A percentile compares a stretch with the other conserved stretches of the same genome.
Evolutionary conservation across 2,113 vertebrate species (phyloP).

Genomic region (Panthera tigris): DNA sequence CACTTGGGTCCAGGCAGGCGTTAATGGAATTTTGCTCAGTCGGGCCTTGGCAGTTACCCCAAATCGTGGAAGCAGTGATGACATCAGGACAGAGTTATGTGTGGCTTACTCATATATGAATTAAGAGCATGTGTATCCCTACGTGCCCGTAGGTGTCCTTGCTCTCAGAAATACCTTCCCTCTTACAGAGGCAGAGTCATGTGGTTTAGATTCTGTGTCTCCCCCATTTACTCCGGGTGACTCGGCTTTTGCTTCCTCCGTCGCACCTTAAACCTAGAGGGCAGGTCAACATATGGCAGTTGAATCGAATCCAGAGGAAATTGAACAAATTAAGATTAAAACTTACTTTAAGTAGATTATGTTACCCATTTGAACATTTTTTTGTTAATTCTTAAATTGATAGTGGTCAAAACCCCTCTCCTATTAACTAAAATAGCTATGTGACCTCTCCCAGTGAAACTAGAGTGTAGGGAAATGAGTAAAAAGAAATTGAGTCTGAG

Average conservation of each 20-base stretch:
- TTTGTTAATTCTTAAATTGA: background rate
- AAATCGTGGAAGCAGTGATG: background rate
- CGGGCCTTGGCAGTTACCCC: background rate
- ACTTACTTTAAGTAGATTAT: background rate
- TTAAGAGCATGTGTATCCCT: background rate
- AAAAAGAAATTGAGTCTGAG: background rate
- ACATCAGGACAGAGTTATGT: background rate
- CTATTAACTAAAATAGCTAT: background rate
- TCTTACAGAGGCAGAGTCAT: background rate
- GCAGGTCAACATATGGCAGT: background rate
- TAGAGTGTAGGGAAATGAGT: background rate
- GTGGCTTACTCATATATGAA: background rate
- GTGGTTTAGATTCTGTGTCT: background rate
- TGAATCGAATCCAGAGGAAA: background rate
- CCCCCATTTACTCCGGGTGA: background rate
- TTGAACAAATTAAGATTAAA: background rate
- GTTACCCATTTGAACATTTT: background rate
- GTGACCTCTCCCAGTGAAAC: background rate
- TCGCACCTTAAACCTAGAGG: background rate
- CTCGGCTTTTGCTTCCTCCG: background rate
- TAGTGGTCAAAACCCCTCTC: background rate
- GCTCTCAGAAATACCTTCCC: background rate
- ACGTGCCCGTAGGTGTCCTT: background rate
- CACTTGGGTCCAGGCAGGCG: background rate
- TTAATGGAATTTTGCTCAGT: background rate